Evolutionary conservation across 2,888 invertebrate genomes (phyloP).

Genomic region (Parnassius smintheus): DNA sequence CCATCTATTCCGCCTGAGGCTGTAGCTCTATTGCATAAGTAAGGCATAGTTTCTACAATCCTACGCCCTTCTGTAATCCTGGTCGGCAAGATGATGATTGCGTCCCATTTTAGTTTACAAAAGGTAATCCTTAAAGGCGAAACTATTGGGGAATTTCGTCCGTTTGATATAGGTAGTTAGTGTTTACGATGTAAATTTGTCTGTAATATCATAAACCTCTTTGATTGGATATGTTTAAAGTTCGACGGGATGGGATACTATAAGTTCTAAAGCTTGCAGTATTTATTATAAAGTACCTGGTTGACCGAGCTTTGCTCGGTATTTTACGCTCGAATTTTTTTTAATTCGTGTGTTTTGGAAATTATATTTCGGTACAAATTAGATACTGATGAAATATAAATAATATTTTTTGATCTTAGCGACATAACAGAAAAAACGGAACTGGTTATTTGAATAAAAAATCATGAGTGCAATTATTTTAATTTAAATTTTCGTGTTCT

Average conservation of each 20-base stretch:
- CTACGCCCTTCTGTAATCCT: constrained; percentile 69
- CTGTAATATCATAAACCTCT: constrained; percentile 78
- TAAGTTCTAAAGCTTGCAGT: constrained; percentile 29
- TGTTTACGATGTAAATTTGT: constrained; percentile 79
- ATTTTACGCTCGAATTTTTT: no score
- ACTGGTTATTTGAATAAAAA: no score
- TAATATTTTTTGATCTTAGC: no score
- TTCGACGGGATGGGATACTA: constrained; percentile 58
- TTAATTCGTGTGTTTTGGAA: no score
- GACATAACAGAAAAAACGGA: no score
- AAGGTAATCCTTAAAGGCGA: constrained; percentile 77
- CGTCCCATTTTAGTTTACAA: constrained; percentile 79
- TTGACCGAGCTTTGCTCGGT: no score
- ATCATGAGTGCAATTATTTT: no score
- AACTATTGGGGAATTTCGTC: constrained; percentile 73
- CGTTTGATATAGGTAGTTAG: constrained; percentile 60
- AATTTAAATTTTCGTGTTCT: no score
- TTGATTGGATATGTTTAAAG: constrained; percentile 69
- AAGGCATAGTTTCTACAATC: constrained; percentile 50
- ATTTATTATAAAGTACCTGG: background rate
- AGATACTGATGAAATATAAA: no score
- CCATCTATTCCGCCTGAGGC: constrained; percentile 57
- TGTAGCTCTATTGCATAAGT: constrained; percentile 45
- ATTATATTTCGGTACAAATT: no score
- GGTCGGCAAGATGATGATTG: constrained; percentile 77